Conservation (phyloP, 2,113 vertebrate genomes). For the Laticauda colubrina region DNA sequence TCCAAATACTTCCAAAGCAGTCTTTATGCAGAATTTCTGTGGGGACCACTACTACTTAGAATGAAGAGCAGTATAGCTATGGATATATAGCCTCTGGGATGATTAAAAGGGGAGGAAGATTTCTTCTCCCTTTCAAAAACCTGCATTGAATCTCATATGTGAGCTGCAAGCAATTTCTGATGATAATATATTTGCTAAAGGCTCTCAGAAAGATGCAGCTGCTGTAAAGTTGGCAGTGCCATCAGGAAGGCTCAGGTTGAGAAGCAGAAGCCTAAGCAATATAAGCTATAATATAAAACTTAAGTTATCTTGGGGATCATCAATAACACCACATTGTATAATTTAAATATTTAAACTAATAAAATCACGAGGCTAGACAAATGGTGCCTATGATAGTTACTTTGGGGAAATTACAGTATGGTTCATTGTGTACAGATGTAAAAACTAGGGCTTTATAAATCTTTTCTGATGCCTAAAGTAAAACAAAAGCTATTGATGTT, state of each 20-base stretch:
- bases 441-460: conserved; percentile 9
- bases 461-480: conserved; percentile 28
- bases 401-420: conserved; percentile 48
- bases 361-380: conserved; percentile 50
- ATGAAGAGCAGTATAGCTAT: neutral
- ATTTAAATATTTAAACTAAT: conserved; percentile 63
- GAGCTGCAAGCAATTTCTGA: conserved; percentile 47
- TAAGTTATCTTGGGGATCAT: conserved; percentile 53
- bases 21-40: conserved; percentile 41
- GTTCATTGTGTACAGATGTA: conserved; percentile 38
- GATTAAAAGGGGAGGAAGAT: neutral
- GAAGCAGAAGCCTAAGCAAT: conserved; percentile 51
- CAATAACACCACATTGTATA: conserved; percentile 43
- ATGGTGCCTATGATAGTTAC: conserved; percentile 33
- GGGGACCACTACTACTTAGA: conserved; percentile 39
- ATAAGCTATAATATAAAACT: conserved; percentile 52
- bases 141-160: conserved; percentile 35
- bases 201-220: conserved; percentile 43
- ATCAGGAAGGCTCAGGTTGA: conserved; percentile 47
- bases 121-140: conserved; percentile 41
- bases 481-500: conserved; percentile 35
- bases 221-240: conserved; percentile 35
- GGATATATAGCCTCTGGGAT: neutral
- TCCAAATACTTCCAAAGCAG: conserved; percentile 44
- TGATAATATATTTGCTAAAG: conserved; percentile 44